Conservation (phyloP, 30 jellyfish, hydroid and myxozoan species). For the Chrysaora quinquecirrha region DNA sequence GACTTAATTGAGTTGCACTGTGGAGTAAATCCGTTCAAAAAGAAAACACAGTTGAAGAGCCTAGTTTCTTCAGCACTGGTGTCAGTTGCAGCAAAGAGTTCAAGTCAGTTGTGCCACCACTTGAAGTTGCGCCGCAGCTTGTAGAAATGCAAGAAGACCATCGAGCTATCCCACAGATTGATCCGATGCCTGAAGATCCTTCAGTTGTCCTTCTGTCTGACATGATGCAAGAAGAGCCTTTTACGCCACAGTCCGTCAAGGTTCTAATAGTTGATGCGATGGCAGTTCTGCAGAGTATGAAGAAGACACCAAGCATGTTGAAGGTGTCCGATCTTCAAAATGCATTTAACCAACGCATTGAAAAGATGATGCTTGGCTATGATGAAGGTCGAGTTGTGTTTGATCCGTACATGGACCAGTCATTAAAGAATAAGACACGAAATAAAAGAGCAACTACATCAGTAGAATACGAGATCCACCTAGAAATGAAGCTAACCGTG, state of each 20-base stretch:
- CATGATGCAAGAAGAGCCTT: conserved; percentile 17
- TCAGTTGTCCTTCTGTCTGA: conserved; percentile 2
- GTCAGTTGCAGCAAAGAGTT: conserved; percentile 9
- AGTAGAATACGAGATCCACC: conserved; percentile 13
- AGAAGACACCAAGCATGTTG: conserved; percentile 2
- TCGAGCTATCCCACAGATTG: conserved; percentile 15
- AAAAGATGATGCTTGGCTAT: conserved; percentile 20
- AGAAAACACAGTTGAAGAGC: conserved; percentile 22
- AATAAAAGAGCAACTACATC: conserved; percentile 7
- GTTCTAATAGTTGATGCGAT: conserved; percentile 6
- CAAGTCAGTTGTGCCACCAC: neutral
- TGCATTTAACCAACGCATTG: conserved; percentile 13
- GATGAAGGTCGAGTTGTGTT: conserved; percentile 5
- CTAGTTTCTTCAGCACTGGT: conserved; percentile 17
- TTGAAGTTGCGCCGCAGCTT: conserved; percentile 7
- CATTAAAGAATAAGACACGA: neutral
- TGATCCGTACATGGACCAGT: conserved; percentile 22
- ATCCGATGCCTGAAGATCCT: conserved; percentile 14
- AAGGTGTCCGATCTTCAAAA: conserved; percentile 5
- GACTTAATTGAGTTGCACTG: conserved; percentile 15
- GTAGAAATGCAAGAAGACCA: conserved; percentile 8
- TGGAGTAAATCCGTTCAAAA: conserved; percentile 8
- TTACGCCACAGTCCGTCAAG: conserved; percentile 20
- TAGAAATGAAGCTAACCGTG: conserved; percentile 1
- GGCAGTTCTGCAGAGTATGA: conserved; percentile 12